phyloP scores from a whole-genome alignment of 2,113 vertebrate genomes.

The Pygoscelis adeliae region DNA sequence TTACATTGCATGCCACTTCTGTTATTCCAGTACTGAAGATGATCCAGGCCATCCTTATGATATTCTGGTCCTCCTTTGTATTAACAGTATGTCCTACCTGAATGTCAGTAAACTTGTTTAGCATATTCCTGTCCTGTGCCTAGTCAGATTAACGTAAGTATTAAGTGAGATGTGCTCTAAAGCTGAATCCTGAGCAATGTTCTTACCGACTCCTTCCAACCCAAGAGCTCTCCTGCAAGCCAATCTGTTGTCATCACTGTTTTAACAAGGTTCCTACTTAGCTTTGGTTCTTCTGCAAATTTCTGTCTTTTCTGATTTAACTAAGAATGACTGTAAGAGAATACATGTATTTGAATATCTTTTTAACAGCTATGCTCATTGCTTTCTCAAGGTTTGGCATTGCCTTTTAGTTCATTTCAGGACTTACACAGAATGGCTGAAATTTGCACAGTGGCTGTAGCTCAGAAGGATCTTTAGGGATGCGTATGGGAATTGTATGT shows the following conservation, averaged over 20 bases:
- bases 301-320: conserved; percentile 13
- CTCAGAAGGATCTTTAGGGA: neutral
- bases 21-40: neutral
- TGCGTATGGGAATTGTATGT: neutral
- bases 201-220: neutral
- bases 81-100: neutral
- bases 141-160: neutral
- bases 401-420: conserved; percentile 20
- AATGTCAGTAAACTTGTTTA: neutral
- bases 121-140: neutral
- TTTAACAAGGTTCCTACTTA: conserved; percentile 4
- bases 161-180: neutral
- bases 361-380: neutral
- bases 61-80: neutral
- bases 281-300: neutral
- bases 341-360: conserved; percentile 27
- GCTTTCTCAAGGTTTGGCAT: neutral
- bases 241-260: neutral
- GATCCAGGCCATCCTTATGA: neutral
- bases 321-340: neutral
- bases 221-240: conserved; percentile 10
- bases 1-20: fast-evolving
- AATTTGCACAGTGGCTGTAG: neutral
- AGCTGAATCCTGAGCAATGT: neutral
- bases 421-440: neutral